Evolutionary conservation across 2,113 vertebrate species (phyloP).

Genomic region (Paramisgurnus dabryanus): DNA sequence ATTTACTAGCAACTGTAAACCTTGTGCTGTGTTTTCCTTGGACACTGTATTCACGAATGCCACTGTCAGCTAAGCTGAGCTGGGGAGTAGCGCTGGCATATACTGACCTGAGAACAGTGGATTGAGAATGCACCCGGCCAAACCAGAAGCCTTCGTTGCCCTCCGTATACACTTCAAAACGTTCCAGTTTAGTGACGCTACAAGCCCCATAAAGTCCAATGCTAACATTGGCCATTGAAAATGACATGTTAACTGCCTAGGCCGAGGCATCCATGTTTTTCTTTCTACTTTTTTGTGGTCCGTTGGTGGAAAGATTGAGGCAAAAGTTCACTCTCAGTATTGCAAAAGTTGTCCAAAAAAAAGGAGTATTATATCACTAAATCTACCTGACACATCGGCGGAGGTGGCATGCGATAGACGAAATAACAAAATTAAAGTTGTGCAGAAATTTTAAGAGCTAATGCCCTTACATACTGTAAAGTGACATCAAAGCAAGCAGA

Average conservation of each 20-base stretch:
- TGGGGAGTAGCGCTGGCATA: constrained; percentile 52
- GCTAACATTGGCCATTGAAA: constrained; percentile 54
- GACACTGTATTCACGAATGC: constrained; percentile 58
- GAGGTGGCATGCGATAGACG: constrained; percentile 28
- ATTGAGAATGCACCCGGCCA: constrained; percentile 51
- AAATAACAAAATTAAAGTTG: constrained; percentile 9
- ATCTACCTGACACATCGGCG: constrained; percentile 35
- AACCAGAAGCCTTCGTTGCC: constrained; percentile 48
- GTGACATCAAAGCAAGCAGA: constrained; percentile 10
- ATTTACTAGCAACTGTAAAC: constrained; percentile 64
- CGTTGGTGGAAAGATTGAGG: constrained; percentile 40
- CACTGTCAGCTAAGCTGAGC: constrained; percentile 58
- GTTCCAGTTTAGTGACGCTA: constrained; percentile 12
- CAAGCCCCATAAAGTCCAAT: constrained; percentile 58
- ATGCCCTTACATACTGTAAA: constrained; percentile 30
- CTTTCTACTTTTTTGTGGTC: constrained; percentile 12
- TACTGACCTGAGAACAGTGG: constrained; percentile 52
- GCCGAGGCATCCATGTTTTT: constrained; percentile 46
- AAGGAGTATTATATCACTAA: constrained; percentile 7
- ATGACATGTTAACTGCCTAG: constrained; percentile 50
- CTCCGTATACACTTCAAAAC: constrained; percentile 20
- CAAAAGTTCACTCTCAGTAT: not conserved
- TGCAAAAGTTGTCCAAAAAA: constrained; percentile 35
- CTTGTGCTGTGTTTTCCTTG: constrained; percentile 69
- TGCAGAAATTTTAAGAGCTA: constrained; percentile 8